Evolutionary conservation across 2,113 vertebrate genomes (phyloP).

Genomic region (Leptobrachium leishanense): DNA sequence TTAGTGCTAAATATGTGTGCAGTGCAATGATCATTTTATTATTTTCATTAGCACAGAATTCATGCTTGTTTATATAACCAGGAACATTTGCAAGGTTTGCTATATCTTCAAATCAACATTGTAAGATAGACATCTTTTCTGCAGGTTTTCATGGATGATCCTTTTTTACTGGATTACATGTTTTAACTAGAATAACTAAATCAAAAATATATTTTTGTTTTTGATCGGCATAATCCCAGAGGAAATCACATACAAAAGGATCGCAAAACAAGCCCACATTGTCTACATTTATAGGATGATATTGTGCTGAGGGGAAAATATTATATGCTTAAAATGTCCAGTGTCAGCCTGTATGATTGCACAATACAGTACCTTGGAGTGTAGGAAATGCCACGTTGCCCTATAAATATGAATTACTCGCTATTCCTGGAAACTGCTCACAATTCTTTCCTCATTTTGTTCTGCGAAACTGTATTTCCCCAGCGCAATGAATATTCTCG

Average conservation of each 20-base stretch:
- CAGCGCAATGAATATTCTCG: background rate
- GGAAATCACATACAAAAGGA: conserved; percentile 1
- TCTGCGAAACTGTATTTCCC: background rate
- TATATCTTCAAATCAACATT: too few relatives aligned
- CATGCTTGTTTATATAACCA: too few relatives aligned
- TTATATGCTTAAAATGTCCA: background rate
- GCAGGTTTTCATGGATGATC: too few relatives aligned
- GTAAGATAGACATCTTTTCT: too few relatives aligned
- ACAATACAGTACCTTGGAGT: background rate
- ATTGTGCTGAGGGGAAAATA: background rate
- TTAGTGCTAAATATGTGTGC: too few relatives aligned
- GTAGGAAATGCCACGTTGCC: background rate
- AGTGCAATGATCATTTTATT: too few relatives aligned
- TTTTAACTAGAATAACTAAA: too few relatives aligned
- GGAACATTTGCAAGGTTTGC: too few relatives aligned
- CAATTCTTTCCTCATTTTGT: background rate
- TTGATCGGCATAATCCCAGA: background rate
- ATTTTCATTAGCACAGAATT: too few relatives aligned
- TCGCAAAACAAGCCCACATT: background rate
- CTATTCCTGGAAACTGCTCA: background rate
- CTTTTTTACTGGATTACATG: too few relatives aligned
- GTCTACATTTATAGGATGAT: background rate
- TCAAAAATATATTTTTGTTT: too few relatives aligned
- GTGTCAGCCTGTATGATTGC: background rate
- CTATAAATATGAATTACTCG: background rate